Conservation (phyloP, 1,140 invertebrate genomes). For the Yoshiicerus persimilis region DNA sequence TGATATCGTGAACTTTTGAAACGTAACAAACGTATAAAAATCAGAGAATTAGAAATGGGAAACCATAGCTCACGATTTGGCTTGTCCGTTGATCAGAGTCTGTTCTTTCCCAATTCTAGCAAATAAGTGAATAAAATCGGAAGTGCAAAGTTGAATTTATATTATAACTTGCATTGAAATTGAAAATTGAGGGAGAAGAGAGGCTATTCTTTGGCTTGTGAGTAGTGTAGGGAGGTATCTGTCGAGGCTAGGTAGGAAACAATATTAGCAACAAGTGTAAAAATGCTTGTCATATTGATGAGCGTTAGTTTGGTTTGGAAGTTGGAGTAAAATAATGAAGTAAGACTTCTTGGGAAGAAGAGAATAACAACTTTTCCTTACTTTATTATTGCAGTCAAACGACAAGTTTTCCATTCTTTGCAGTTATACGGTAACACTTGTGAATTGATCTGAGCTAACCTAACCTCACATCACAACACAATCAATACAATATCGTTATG, state of each 20-base stretch:
- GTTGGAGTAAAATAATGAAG: not conserved
- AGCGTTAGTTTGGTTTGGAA: not conserved
- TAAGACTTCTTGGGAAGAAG: slow-evolving; percentile 12
- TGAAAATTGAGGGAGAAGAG: not conserved
- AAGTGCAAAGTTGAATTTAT: not conserved
- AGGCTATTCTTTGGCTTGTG: not conserved
- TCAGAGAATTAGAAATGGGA: not conserved
- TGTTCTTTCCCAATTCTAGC: not conserved
- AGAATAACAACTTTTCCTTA: slow-evolving; percentile 18
- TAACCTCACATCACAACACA: not conserved
- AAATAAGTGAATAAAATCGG: not conserved
- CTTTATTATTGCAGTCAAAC: not conserved
- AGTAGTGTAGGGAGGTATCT: not conserved
- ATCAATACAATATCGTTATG: not conserved
- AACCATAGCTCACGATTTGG: slow-evolving; percentile 3
- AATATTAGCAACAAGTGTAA: not conserved
- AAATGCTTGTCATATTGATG: slow-evolving; percentile 1
- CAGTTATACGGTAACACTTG: not conserved
- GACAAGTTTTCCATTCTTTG: slow-evolving; percentile 22
- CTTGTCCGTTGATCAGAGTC: not conserved
- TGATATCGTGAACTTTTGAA: not conserved
- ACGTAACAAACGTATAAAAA: not conserved
- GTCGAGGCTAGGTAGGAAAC: not conserved
- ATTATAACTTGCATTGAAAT: not conserved
- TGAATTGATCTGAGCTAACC: not conserved